phyloP scores from a whole-genome alignment of 2,113 vertebrate genomes.

The Sus scrofa region T2T-Sscrofa CM000813.6:98656001-98656500 shows the following conservation, averaged over 20 bases:
- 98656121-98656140: conserved; percentile 31
- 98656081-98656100: neutral
- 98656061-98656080: conserved; percentile 4
- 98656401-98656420: neutral
- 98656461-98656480: conserved; percentile 39
- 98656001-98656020: neutral
- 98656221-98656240: neutral
- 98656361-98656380: conserved; percentile 23
- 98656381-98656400: neutral
- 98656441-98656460: neutral
- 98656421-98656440: conserved; percentile 33
- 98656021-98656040: conserved; percentile 32
- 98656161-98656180: neutral
- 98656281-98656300: neutral
- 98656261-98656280: neutral
- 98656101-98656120: neutral
- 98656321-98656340: conserved; percentile 9
- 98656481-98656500: conserved; percentile 89
- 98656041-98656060: neutral
- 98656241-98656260: neutral
- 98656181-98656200: conserved; percentile 51
- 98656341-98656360: conserved; percentile 25
- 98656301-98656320: neutral
- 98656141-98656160: neutral
- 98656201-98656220: neutral